Evolutionary conservation across 1,140 invertebrate species (phyloP).

Genomic region (Stenopsyche tienmushanensis): DNA sequence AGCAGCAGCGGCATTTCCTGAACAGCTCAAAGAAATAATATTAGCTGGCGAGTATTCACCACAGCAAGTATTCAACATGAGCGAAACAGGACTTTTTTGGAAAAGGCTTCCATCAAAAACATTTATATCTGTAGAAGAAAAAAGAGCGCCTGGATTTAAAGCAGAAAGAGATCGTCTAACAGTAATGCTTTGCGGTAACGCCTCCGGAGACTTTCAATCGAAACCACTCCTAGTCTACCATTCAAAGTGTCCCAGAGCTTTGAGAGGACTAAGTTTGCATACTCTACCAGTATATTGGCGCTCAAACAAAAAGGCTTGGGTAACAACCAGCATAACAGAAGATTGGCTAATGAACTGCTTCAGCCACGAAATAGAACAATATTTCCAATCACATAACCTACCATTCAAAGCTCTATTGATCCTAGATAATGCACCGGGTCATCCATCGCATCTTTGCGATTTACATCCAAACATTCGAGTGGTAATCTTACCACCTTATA

Average conservation of each 20-base stretch:
- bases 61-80: constrained; percentile 45
- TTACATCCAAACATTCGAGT: constrained; percentile 34
- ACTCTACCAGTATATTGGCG: constrained; percentile 47
- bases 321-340: constrained; percentile 46
- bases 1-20: background rate
- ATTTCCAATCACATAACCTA: constrained; percentile 40
- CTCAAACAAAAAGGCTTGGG: constrained; percentile 48
- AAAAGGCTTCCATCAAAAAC: constrained; percentile 46
- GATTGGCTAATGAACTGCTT: constrained; percentile 44
- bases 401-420: constrained; percentile 40
- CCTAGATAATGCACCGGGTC: constrained; percentile 43
- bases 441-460: too few species aligned
- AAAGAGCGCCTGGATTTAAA: constrained; percentile 44
- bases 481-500: constrained; percentile 44
- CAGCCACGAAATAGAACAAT: constrained; percentile 42
- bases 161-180: constrained; percentile 47
- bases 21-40: background rate
- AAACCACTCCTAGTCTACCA: constrained; percentile 50
- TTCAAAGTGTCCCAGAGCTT: constrained; percentile 44
- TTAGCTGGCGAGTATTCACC: constrained; percentile 34
- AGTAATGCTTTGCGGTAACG: constrained; percentile 47
- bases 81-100: constrained; percentile 48
- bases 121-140: constrained; percentile 43
- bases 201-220: constrained; percentile 45
- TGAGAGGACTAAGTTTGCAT: constrained; percentile 46